phyloP scores from a whole-genome alignment of 2,797 vertebrate species.

The Cossypha polioptera region DNA sequence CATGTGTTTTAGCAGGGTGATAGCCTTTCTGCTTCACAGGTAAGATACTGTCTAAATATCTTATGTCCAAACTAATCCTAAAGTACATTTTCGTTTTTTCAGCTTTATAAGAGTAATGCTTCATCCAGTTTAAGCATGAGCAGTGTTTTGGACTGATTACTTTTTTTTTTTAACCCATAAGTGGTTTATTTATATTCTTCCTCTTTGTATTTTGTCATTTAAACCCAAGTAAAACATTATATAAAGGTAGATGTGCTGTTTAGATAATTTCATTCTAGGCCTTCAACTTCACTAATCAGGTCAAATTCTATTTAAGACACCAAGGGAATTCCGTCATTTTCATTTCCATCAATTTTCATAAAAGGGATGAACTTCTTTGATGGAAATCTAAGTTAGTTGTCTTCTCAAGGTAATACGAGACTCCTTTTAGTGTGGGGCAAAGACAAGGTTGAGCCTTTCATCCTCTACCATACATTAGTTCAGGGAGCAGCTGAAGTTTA shows the following conservation, averaged over 20 bases:
- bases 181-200: background rate
- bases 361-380: background rate
- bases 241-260: background rate
- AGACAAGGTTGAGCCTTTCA: conserved; percentile 4
- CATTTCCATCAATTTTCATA: background rate
- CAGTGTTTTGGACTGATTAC: background rate
- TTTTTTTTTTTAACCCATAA: background rate
- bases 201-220: background rate
- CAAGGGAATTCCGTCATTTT: background rate
- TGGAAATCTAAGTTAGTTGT: background rate
- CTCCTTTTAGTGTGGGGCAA: background rate
- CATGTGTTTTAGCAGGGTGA: background rate
- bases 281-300: background rate
- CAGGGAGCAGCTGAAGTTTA: conserved; percentile 45
- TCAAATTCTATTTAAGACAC: background rate
- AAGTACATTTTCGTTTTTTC: background rate
- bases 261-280: background rate
- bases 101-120: background rate
- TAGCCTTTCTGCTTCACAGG: background rate
- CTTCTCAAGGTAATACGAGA: conserved; percentile 13
- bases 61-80: background rate
- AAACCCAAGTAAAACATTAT: background rate
- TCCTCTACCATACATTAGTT: conserved; percentile 25
- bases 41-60: background rate
- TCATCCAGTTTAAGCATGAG: background rate